Evolutionary conservation across 2,888 invertebrate genomes (phyloP), one percentile per base, ranked within the genome.

Genomic region (Eupithecia insigniata): DNA sequence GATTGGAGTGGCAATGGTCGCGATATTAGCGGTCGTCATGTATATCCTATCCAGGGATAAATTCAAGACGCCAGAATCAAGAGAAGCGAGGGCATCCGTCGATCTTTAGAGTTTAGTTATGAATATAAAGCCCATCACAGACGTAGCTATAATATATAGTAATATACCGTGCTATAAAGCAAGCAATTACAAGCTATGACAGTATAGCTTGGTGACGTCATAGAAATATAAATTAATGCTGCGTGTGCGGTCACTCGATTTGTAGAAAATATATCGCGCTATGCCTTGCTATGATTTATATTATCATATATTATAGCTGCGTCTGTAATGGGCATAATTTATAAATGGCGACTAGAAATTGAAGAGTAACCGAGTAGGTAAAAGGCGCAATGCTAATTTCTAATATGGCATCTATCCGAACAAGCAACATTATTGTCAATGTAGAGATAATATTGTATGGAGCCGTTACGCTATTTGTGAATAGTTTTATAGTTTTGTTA

Each of bases 1-100:
- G 51, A 95, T 97, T 81, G 96, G 96, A 78, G 95, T 96, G 83
- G 92, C 95, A 79, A 93, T 96, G 85, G 93, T 96, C 79, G 96
- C 95, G 72, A 93, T 96, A 76, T 94, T 95, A 76, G 95, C 96
- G 74, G 92, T 96, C 82, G 95, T 96, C 87, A 95, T 95, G 85
- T 96, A 96, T 89, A 95, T 96, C 84, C 90, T 96, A 79, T 95
- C 95, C 81, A 93, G 96, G 80, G 94, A 96, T 86, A 95, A 95
- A 85, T 95, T 93, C 83, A 90, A 90, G 74, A 84, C 87, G 32
- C 84, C 88, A 81, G 95, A 90, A 87, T 90, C 87, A 80, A 88
- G 88, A 73, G 90, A 87, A 67, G 83, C 85, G 61, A 92, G 96
- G 80, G 92, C 92, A 67, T 95, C 95, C 36, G 95, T 95, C 73